Percentiles rank a stretch among this genome's conserved stretches.
Evolutionary conservation across 2,797 vertebrate genomes (phyloP).

Genomic region (Hapalemur alaotrensis): DNA sequence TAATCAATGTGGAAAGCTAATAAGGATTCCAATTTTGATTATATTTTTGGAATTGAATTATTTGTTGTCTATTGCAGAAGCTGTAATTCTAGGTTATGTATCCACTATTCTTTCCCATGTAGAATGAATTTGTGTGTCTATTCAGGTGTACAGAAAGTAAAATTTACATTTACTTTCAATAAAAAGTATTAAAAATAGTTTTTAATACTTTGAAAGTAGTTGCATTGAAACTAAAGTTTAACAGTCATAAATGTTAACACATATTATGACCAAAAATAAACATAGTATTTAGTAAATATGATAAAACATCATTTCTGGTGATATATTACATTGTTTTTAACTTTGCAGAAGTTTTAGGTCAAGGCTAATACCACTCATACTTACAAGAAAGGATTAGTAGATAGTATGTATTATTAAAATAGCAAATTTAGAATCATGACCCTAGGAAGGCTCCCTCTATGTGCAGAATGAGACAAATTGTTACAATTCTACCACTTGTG

Average conservation of each 20-base stretch:
- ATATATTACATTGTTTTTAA: not conserved
- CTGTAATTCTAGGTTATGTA: not conserved
- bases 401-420: not conserved
- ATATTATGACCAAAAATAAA: not conserved
- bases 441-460: not conserved
- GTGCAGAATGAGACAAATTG: not conserved
- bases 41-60: conserved; percentile 2
- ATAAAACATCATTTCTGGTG: not conserved
- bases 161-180: not conserved
- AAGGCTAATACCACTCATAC: not conserved
- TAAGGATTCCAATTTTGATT: not conserved
- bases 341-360: not conserved
- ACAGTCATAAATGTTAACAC: not conserved
- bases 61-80: not conserved
- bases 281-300: not conserved
- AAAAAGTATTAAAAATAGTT: not conserved
- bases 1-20: not conserved
- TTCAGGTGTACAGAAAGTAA: not conserved
- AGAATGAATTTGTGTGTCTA: not conserved
- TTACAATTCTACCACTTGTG: not conserved
- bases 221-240: not conserved
- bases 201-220: not conserved
- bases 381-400: not conserved
- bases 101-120: not conserved
- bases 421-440: not conserved